Evolutionary conservation across 2,888 invertebrate species (phyloP).

Genomic region (Bellardia pandia): DNA sequence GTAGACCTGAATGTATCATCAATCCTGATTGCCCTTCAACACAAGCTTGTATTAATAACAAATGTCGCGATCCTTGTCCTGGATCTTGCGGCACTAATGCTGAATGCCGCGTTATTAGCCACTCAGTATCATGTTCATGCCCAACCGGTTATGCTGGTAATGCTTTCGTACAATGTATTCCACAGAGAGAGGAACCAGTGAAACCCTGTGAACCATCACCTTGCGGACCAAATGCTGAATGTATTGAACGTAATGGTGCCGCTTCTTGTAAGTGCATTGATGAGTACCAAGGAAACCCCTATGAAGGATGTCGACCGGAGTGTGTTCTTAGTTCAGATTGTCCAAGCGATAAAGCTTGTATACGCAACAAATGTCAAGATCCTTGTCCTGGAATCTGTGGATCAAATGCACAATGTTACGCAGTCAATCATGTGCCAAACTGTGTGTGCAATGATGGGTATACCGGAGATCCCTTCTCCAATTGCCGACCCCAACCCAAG

Average conservation of each 20-base stretch:
- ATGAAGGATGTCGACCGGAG: slow-evolving; percentile 94
- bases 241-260: slow-evolving; percentile 90
- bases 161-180: slow-evolving; percentile 91
- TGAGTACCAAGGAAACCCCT: slow-evolving; percentile 93
- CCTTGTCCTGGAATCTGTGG: slow-evolving; percentile 95
- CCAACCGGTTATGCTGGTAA: slow-evolving; percentile 91
- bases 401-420: slow-evolving; percentile 91
- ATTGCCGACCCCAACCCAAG: slow-evolving; percentile 83
- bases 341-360: slow-evolving; percentile 91
- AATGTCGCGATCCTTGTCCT: slow-evolving; percentile 92
- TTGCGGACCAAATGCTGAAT: slow-evolving; percentile 93
- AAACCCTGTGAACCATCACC: slow-evolving; percentile 94
- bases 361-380: slow-evolving; percentile 92
- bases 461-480: slow-evolving; percentile 90
- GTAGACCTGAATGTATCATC: slow-evolving; percentile 92
- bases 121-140: slow-evolving; percentile 93
- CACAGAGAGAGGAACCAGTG: slow-evolving; percentile 85
- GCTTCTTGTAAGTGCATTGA: slow-evolving; percentile 92
- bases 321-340: slow-evolving; percentile 95
- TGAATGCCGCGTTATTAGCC: slow-evolving; percentile 91
- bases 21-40: slow-evolving; percentile 92
- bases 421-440: slow-evolving; percentile 93
- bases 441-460: slow-evolving; percentile 91
- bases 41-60: slow-evolving; percentile 91
- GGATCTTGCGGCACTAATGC: slow-evolving; percentile 92